Evolutionary conservation across 2,113 vertebrate genomes (phyloP), one percentile per base, ranked within the genome.

Genomic region (Oxyura jamaicensis): DNA sequence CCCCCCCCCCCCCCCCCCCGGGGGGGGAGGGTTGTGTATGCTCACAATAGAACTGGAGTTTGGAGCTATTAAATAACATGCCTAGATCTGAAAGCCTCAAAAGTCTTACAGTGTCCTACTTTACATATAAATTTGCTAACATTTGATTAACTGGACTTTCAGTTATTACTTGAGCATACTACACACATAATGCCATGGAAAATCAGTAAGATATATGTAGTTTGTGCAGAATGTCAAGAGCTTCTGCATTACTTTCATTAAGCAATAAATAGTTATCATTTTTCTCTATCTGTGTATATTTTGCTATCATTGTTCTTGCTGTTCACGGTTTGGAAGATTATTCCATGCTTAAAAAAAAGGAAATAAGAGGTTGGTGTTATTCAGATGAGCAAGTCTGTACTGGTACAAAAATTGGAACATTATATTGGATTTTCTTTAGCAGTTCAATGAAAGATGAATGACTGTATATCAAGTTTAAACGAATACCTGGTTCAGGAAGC

Each of bases 381-480:
- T 83, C 55, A 86, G 33, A 93, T 55, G 3, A 72, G 28, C 9
- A 21, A 42, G 10, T 55, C 65, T 81, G 65, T 66, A 84, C 19
- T 69, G 44, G 41, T 39, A 90, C 18, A 93, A 53, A 80, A 90
- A 83, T 35, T 12, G 53, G n/a, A 85, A 85, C 1, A 0, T 65
- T 83, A 44, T 3, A 68, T 39, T 88, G 20, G 29, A 72, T 36
- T 67, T 90, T 4, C 8, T 90, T 92, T 84, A 92, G 68, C 28
- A 83, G 23, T 39, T 46, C 22, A 81, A 56, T 86, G 68, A 88
- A 90, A 92, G 60, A 80, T 66, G 63, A 83, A 80, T 93, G 25
- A 83, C 6, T 92, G 25, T 58, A 86, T 63, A 81, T 90, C 55
- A 88, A 74, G 31, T 88, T 93, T 88, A 80, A 93, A 94, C 77